Evolutionary conservation across 2,888 invertebrate species (phyloP).

Genomic region (Stenoptilia bipunctidactyla): DNA sequence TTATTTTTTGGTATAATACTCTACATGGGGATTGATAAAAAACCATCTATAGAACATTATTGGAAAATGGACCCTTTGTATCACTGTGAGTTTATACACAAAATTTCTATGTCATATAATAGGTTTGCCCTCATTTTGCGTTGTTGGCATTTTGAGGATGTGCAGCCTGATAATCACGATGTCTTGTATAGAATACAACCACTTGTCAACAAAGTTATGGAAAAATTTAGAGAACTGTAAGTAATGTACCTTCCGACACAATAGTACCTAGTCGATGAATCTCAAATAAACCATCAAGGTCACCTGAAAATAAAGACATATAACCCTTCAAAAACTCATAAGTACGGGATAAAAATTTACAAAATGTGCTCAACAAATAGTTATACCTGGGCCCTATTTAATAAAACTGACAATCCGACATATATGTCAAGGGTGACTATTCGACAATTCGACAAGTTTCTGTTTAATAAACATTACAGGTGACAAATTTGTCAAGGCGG

Average conservation of each 20-base stretch:
- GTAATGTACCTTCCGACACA: constrained; percentile 9
- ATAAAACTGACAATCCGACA: too few relatives aligned
- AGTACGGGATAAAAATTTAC: constrained; percentile 6
- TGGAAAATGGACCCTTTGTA: constrained; percentile 10
- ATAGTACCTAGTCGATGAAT: constrained; percentile 12
- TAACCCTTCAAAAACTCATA: constrained; percentile 2
- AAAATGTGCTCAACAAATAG: constrained; percentile 11
- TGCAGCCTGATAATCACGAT: constrained; percentile 10
- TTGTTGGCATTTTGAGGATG: constrained; percentile 10
- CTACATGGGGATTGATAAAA: constrained; percentile 11
- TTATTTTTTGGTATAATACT: constrained; percentile 8
- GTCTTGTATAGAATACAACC: constrained; percentile 10
- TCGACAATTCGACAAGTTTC: too few relatives aligned
- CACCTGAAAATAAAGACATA: constrained; percentile 1
- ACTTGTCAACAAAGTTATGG: constrained; percentile 9
- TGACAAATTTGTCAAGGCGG: too few relatives aligned
- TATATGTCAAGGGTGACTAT: too few relatives aligned
- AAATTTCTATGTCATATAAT: constrained; percentile 13
- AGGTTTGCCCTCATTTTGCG: constrained; percentile 8
- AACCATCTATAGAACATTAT: constrained; percentile 9
- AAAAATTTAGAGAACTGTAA: constrained; percentile 12
- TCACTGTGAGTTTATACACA: constrained; percentile 14
- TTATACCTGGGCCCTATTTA: constrained; percentile 9
- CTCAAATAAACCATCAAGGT: constrained; percentile 10
- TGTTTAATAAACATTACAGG: too few relatives aligned